These are phyloP conservation scores for Telmatochromis sp. DNA, from an alignment of 2,113 vertebrate species.

Conservation along the genomic window DNA sequence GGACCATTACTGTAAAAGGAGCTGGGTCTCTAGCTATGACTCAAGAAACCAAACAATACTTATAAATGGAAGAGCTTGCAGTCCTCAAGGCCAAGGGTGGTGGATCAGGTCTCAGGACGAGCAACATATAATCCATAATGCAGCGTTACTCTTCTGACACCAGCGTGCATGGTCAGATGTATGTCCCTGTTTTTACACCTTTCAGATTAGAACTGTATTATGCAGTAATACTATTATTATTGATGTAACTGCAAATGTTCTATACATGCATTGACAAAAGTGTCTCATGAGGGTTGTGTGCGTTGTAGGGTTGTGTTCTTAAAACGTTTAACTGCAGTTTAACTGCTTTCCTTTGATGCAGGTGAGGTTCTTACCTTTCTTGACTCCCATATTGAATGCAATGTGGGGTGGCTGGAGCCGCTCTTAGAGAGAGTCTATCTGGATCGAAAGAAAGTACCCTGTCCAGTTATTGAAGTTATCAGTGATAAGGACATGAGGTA, in stretches of 20 bases:
- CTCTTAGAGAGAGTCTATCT: constrained; percentile 84
- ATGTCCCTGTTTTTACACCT: background rate
- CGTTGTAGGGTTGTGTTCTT: background rate
- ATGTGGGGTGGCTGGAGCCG: constrained; percentile 95
- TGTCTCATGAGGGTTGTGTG: background rate
- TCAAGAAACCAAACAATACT: background rate
- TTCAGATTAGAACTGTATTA: background rate
- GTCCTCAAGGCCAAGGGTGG: background rate
- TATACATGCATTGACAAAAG: background rate
- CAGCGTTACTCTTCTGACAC: background rate
- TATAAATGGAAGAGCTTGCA: background rate
- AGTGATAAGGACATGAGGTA: constrained; percentile 95
- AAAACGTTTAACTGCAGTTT: background rate
- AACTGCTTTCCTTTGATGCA: constrained; percentile 26
- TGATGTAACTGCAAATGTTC: background rate
- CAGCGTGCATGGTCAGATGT: background rate
- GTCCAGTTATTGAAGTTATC: constrained; percentile 96
- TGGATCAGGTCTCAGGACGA: background rate
- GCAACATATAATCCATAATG: background rate
- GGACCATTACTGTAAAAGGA: background rate
- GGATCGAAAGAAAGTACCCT: constrained; percentile 83
- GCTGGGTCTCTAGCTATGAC: background rate
- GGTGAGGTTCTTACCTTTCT: constrained; percentile 91
- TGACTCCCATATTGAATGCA: constrained; percentile 95
- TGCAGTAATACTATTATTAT: background rate